A percentile compares a stretch with the other conserved stretches of the same genome.
Conservation (phyloP, 1,140 invertebrate genomes). For the Pogonognathellus flavescens region DNA sequence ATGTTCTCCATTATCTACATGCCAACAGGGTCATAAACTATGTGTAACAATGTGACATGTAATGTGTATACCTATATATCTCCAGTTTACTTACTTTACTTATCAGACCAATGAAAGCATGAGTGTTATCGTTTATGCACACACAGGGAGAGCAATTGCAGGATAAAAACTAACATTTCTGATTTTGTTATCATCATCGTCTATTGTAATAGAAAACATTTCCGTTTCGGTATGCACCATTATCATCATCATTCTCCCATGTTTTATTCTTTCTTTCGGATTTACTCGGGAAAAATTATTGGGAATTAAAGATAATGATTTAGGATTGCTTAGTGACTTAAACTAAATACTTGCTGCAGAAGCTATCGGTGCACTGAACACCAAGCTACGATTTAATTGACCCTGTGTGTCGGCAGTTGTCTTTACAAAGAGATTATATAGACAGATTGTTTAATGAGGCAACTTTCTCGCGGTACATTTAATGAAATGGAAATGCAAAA, state of each 20-base stretch:
- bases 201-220: not conserved
- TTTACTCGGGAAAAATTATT: not conserved
- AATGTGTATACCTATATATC: not conserved
- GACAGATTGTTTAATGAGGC: constrained; percentile 43
- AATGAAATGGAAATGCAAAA: constrained; percentile 36
- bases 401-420: constrained; percentile 14
- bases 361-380: not conserved
- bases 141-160: not conserved
- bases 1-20: constrained; percentile 29
- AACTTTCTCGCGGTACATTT: constrained; percentile 21
- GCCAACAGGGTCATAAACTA: constrained; percentile 32
- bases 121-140: not conserved
- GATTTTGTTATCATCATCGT: no score
- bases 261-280: not conserved
- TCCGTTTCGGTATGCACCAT: not conserved
- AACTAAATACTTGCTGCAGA: not conserved
- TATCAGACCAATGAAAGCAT: no score
- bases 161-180: not conserved
- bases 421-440: constrained; percentile 23
- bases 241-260: not conserved
- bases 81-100: not conserved
- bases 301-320: constrained; percentile 42
- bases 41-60: constrained; percentile 31
- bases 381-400: constrained; percentile 20
- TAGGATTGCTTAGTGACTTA: not conserved